A percentile compares a stretch with the other conserved stretches of the same genome.
Evolutionary conservation across 2,888 invertebrate genomes (phyloP).

Genomic region (Danaus chrysippus): DNA sequence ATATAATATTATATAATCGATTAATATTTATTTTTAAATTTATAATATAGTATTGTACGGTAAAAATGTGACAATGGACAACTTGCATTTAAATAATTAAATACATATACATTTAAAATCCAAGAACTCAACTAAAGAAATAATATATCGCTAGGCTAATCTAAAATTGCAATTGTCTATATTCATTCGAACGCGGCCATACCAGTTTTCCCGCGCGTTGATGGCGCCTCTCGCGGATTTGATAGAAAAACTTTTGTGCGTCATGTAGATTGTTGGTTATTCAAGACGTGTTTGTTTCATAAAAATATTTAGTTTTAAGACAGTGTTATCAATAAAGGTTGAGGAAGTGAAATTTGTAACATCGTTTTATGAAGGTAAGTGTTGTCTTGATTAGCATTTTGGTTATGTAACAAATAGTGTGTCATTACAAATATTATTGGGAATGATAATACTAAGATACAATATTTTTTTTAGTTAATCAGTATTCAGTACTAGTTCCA

Average conservation of each 20-base stretch:
- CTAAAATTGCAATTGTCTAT: neutral
- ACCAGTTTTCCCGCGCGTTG: constrained; percentile 36
- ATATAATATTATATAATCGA: too few species aligned
- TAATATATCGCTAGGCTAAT: neutral
- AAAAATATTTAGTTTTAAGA: constrained; percentile 21
- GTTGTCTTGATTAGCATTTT: constrained; percentile 31
- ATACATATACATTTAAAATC: too few species aligned
- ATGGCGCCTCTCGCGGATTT: constrained; percentile 44
- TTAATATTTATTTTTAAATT: too few species aligned
- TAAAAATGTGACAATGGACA: too few species aligned
- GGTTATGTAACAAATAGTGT: constrained; percentile 60
- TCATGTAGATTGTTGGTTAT: constrained; percentile 48
- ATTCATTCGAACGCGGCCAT: constrained; percentile 25
- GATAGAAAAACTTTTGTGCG: constrained; percentile 48
- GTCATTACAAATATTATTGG: constrained; percentile 40
- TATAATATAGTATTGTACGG: too few species aligned
- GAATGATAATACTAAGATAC: constrained; percentile 39
- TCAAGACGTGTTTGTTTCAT: constrained; percentile 56
- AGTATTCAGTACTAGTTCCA: neutral
- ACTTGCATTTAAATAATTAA: too few species aligned
- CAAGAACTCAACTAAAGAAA: too few species aligned
- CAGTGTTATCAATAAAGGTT: constrained; percentile 15
- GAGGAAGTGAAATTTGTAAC: constrained; percentile 12
- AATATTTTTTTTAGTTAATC: constrained; percentile 2
- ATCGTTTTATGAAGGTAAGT: constrained; percentile 52